Percentiles rank a stretch among this genome's conserved stretches.
Conservation (phyloP, 2,113 vertebrate genomes). For the Phalacrocorax carbo region DNA sequence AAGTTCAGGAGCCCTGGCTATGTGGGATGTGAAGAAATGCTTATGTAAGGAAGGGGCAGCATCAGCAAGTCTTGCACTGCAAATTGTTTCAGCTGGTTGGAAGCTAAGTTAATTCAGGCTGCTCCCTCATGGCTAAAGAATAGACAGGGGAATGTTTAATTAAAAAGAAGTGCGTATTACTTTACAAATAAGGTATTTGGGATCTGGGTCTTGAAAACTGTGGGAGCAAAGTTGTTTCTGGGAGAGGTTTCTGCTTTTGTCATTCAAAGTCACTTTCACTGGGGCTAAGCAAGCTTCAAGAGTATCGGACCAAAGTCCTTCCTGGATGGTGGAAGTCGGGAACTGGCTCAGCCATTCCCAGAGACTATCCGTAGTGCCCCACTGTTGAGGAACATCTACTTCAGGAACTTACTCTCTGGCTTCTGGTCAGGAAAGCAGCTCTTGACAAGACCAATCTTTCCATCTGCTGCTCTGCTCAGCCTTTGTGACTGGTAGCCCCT, state of each 20-base stretch:
- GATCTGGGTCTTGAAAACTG: neutral
- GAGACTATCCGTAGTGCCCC: neutral
- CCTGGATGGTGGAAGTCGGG: neutral
- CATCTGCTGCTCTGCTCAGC: neutral
- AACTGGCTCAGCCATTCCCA: neutral
- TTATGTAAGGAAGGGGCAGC: conserved; percentile 47
- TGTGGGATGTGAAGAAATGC: conserved; percentile 53
- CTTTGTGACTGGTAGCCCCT: neutral
- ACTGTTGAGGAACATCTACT: neutral
- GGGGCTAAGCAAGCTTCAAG: neutral
- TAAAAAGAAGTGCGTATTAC: neutral
- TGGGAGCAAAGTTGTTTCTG: neutral
- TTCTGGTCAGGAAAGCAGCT: neutral
- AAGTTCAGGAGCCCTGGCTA: conserved; percentile 26
- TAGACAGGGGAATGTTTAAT: neutral
- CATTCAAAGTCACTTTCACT: neutral
- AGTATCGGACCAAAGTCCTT: neutral
- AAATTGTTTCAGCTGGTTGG: conserved; percentile 35
- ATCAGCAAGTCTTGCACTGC: conserved; percentile 16
- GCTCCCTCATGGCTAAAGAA: neutral
- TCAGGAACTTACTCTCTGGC: neutral
- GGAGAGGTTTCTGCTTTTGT: neutral
- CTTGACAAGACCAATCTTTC: neutral
- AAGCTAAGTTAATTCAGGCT: conserved; percentile 6
- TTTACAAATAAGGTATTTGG: neutral